phyloP scores from a whole-genome alignment of 2,113 vertebrate genomes.

The Oryzias celebensis region DNA sequence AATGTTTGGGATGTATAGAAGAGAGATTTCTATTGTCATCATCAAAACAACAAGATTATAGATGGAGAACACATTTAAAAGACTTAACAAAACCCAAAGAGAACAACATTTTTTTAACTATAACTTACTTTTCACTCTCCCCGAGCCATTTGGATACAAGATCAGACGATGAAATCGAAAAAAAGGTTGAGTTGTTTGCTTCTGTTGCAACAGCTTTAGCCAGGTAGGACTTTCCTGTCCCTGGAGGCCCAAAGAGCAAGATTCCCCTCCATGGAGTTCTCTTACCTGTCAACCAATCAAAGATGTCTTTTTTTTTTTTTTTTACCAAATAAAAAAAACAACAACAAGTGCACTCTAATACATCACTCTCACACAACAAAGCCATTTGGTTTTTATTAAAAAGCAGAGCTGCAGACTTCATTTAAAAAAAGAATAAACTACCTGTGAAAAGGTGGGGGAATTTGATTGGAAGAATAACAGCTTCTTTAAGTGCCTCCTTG shows the following conservation, averaged over 20 bases:
- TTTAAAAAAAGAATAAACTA: constrained; percentile 34
- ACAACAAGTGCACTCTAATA: not conserved
- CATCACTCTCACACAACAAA: not conserved
- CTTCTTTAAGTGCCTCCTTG: constrained; percentile 97
- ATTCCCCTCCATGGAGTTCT: constrained; percentile 97
- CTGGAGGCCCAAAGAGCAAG: constrained; percentile 95
- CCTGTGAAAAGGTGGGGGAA: constrained; percentile 99
- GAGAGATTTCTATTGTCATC: no score
- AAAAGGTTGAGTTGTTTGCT: constrained; percentile 98
- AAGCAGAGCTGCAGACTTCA: not conserved
- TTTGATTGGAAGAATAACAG: constrained; percentile 97
- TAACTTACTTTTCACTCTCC: constrained; percentile 95
- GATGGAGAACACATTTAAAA: not conserved
- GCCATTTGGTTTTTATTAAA: not conserved
- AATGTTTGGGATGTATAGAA: no score
- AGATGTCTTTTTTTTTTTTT: not conserved
- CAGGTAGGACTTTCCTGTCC: constrained; percentile 96
- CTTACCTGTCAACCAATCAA: constrained; percentile 81
- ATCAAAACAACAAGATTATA: no score
- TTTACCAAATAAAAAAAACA: not conserved
- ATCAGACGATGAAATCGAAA: constrained; percentile 95
- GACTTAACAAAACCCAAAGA: not conserved
- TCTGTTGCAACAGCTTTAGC: constrained; percentile 98
- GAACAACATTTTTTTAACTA: not conserved
- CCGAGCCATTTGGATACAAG: constrained; percentile 99